Evolutionary conservation across 2,113 vertebrate genomes (phyloP), one percentile per base, ranked within the genome.

Genomic region (Scartelaos histophorus): DNA sequence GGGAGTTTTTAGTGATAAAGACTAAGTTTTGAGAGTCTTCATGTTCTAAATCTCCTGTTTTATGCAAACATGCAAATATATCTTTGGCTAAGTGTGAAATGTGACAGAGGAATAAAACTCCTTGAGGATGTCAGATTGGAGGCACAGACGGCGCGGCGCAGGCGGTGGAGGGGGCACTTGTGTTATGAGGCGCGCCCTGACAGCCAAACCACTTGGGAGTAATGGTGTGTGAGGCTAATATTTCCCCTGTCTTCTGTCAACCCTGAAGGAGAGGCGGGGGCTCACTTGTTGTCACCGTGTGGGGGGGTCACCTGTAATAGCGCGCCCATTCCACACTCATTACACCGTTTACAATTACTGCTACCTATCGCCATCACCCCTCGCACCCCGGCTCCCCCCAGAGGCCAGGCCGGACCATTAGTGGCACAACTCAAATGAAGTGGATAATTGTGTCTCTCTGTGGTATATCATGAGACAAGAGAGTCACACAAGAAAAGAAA

Each of bases 391-490:
- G 75, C 84, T 74, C 81, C 84, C 58, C 90, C 81, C 73, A 90
- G 89, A 91, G 90, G 86, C 89, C 84, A 72, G 90, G 91, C 90
- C 86, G 84, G 73, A 83, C 91, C 93, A 92, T 94, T 94, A 93
- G 92, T 91, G 88, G 85, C 83, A 80, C 83, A 84, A 92, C 92
- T 92, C 91, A 93, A 94, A 94, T 94, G 92, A 93, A 94, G 93
- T 93, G 93, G 93, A 94, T 94, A 93, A 94, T 92, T 93, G 93
- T 90, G 89, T 93, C 92, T 92, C 90, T 89, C 85, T 90, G 88
- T 87, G 88, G 88, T 86, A 86, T 89, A 92, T 90, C 87, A 88
- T 88, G 89, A 91, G 90, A 89, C 87, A 82, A 85, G 86, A 85
- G 83, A 89, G 81, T 85, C 80, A 76, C 77, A 79, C 76, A 69